These are phyloP conservation scores for Megaleporinus macrocephalus DNA, from an alignment of 2,113 vertebrate species.

Conservation along the genomic window DNA sequence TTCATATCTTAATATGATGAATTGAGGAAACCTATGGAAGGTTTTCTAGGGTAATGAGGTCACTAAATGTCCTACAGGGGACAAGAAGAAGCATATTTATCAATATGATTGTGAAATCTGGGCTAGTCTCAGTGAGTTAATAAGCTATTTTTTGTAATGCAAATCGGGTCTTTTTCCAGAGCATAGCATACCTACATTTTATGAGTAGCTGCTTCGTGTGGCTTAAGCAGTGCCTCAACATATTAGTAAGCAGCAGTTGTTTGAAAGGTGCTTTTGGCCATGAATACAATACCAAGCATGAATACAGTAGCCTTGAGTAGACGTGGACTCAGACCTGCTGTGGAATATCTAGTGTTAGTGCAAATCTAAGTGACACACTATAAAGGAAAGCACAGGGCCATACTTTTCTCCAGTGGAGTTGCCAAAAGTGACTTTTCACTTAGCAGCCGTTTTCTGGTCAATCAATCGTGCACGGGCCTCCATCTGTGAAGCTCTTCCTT, in stretches of 20 bases:
- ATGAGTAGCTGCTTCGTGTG: background rate
- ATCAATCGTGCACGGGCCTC: constrained; percentile 48
- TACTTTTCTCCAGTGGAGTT: constrained; percentile 9
- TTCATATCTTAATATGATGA: too few species aligned
- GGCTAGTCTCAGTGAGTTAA: too few species aligned
- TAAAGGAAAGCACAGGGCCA: constrained; percentile 15
- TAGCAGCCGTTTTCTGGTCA: constrained; percentile 42
- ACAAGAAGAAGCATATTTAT: too few species aligned
- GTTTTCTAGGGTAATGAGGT: too few species aligned
- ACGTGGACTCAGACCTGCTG: constrained; percentile 17
- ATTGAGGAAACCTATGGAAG: too few species aligned
- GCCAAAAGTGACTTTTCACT: constrained; percentile 44
- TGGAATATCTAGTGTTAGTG: constrained; percentile 5
- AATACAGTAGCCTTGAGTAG: constrained; percentile 20
- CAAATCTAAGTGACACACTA: background rate
- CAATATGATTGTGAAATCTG: too few species aligned
- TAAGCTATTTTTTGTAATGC: too few species aligned
- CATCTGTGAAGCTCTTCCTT: constrained; percentile 61
- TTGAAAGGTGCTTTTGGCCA: constrained; percentile 24
- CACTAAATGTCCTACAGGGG: too few species aligned
- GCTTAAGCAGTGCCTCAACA: background rate
- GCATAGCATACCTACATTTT: too few species aligned
- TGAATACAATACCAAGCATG: background rate
- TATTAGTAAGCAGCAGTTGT: background rate
- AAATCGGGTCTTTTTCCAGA: too few species aligned